Evolutionary conservation across 2,113 vertebrate genomes (phyloP).

Genomic region (Onychostoma macrolepis): DNA sequence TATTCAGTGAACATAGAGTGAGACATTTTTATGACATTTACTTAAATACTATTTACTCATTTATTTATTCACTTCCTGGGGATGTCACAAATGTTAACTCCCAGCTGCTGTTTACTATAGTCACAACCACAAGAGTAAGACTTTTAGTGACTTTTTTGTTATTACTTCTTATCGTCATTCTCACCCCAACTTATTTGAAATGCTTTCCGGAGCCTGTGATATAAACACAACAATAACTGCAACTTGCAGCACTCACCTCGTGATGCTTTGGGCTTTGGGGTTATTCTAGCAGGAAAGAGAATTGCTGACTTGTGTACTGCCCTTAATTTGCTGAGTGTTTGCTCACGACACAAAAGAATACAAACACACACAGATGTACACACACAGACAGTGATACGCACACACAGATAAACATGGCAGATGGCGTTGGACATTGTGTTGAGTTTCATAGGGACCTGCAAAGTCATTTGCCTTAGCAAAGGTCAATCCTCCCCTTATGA

Average conservation of each 20-base stretch:
- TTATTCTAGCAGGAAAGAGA: conserved; percentile 44
- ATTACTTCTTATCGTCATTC: background rate
- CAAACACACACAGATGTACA: conserved; percentile 39
- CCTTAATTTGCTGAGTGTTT: conserved; percentile 59
- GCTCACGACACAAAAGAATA: conserved; percentile 26
- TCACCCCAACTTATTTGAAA: background rate
- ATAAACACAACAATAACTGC: conserved; percentile 26
- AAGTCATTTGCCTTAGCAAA: conserved; percentile 69
- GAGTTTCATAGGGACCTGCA: conserved; percentile 67
- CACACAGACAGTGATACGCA: conserved; percentile 35
- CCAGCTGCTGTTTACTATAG: background rate
- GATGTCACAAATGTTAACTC: background rate
- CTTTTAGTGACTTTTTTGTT: background rate
- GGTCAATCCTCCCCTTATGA: conserved; percentile 75
- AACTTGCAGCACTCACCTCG: conserved; percentile 36
- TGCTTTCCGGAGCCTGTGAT: background rate
- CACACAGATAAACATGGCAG: conserved; percentile 67
- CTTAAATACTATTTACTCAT: background rate
- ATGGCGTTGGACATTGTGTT: conserved; percentile 71
- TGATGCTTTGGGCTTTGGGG: conserved; percentile 42
- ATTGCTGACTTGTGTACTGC: conserved; percentile 54
- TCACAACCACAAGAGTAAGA: background rate
- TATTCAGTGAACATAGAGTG: background rate
- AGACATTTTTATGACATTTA: background rate
- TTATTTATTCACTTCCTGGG: background rate